Conservation (phyloP, 2,888 invertebrate species). For the Ecliptopera silaceata region DNA sequence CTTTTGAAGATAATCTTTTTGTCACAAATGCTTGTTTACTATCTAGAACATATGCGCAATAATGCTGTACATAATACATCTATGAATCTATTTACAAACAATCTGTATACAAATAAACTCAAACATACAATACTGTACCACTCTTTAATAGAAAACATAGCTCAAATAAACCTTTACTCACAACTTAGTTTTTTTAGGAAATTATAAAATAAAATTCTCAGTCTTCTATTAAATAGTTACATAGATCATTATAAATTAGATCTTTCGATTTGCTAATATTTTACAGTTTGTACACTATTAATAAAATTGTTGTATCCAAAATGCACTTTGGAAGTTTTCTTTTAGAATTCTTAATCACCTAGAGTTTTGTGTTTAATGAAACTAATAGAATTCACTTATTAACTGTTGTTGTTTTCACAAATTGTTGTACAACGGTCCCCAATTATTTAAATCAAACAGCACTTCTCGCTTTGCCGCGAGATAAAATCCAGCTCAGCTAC, state of each 20-base stretch:
- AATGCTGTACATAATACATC: constrained; percentile 45
- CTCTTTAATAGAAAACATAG: constrained; percentile 39
- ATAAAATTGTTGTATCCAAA: constrained; percentile 28
- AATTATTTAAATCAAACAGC: not conserved
- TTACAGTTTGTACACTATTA: constrained; percentile 70
- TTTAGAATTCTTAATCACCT: constrained; percentile 7
- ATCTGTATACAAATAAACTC: constrained; percentile 49
- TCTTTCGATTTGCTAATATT: constrained; percentile 64
- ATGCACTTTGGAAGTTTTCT: constrained; percentile 18
- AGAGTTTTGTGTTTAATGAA: constrained; percentile 3
- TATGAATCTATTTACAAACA: constrained; percentile 38
- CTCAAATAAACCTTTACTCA: constrained; percentile 46
- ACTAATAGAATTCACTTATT: not conserved
- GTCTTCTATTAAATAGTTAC: constrained; percentile 76
- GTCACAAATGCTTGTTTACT: constrained; percentile 1
- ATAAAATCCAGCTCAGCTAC: not conserved
- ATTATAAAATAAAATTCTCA: constrained; percentile 72
- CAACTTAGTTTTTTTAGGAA: constrained; percentile 52
- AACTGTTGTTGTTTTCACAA: not conserved
- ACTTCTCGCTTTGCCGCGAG: constrained; percentile 2
- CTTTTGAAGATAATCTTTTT: not conserved
- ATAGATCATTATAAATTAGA: constrained; percentile 66
- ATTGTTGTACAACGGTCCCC: not conserved
- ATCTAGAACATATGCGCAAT: constrained; percentile 38
- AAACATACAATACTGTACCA: constrained; percentile 38